Evolutionary conservation across 2,888 invertebrate species (phyloP), one percentile per base, ranked within the genome.

Genomic region (Clusia tigrina): DNA sequence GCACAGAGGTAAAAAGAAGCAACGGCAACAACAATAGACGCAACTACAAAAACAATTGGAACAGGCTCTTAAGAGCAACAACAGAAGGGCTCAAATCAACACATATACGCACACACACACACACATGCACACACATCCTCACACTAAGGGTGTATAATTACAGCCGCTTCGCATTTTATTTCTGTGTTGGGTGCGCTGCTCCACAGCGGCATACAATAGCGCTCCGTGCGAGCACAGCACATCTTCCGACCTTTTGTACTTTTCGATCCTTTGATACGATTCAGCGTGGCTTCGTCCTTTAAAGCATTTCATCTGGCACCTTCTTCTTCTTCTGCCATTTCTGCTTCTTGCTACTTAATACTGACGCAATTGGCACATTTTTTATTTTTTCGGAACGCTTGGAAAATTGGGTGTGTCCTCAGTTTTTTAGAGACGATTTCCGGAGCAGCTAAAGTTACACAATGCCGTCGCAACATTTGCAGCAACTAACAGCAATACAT

Each of bases 61-160:
- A n/a, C n/a, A n/a, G n/a, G n/a, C n/a, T n/a, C n/a, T n/a, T n/a
- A n/a, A n/a, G n/a, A n/a, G n/a, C n/a, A n/a, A n/a, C n/a, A n/a
- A n/a, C n/a, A n/a, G n/a, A n/a, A n/a, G n/a, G n/a, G n/a, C 63
- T 62, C 58, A 53, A 5, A n/a, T 32, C 59, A 63, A 48, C 3
- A 37, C 20, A 32, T 5, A 3, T 15, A 54, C 15, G 17, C 17
- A 26, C 18, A 54, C 55, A 60, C 46, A 23, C 23, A 37, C 62
- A 53, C 20, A 55, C 24, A 60, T 22, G 51, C 26, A 54, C 60
- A 46, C 1, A n/a, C 48, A 55, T 62, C 61, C 69, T 66, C 64
- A 67, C 67, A 67, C 68, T 68, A 66, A 64, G 57, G 67, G 68
- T 70, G 68, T 70, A 70, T 68, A 68, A 70, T 70, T 70, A 70